Evolutionary conservation across 2,797 vertebrate genomes (phyloP).

Genomic region (Arrhamphus sclerolepis): DNA sequence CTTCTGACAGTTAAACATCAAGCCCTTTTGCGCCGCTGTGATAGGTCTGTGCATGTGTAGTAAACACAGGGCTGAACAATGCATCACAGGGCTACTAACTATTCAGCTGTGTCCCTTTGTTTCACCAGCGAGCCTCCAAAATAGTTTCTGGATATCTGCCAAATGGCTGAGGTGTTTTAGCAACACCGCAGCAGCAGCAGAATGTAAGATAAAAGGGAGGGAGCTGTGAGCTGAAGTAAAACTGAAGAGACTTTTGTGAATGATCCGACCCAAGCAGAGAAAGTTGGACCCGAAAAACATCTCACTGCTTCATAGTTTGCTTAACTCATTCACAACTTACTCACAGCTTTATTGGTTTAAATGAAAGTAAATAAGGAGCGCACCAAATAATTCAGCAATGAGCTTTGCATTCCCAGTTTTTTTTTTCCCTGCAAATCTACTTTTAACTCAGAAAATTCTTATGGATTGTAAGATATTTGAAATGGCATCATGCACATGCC

Average conservation of each 20-base stretch:
- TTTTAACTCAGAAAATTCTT: too few species aligned
- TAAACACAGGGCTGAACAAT: conserved; percentile 63
- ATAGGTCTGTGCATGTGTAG: conserved; percentile 31
- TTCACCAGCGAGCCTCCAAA: conserved; percentile 28
- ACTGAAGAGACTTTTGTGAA: not conserved
- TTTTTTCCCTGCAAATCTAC: not conserved
- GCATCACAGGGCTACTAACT: conserved; percentile 27
- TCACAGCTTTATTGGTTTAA: not conserved
- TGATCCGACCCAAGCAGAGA: not conserved
- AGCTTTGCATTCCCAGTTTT: not conserved
- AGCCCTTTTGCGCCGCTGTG: conserved; percentile 33
- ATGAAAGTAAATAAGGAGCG: not conserved
- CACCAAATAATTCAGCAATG: not conserved
- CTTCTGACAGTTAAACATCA: conserved; percentile 60
- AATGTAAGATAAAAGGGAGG: conserved; percentile 22
- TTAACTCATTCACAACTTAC: not conserved
- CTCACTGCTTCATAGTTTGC: not conserved
- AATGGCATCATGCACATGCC: conserved; percentile 31
- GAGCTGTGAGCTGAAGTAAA: conserved; percentile 5
- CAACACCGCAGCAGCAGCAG: conserved; percentile 20
- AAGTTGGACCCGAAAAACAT: conserved; percentile 1
- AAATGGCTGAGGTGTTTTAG: conserved; percentile 17
- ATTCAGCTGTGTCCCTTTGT: conserved; percentile 41
- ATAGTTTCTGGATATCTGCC: conserved; percentile 42
- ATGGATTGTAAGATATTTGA: not conserved